Conservation (phyloP, 2,888 invertebrate genomes). For the Leptopilina drosophilae region DNA sequence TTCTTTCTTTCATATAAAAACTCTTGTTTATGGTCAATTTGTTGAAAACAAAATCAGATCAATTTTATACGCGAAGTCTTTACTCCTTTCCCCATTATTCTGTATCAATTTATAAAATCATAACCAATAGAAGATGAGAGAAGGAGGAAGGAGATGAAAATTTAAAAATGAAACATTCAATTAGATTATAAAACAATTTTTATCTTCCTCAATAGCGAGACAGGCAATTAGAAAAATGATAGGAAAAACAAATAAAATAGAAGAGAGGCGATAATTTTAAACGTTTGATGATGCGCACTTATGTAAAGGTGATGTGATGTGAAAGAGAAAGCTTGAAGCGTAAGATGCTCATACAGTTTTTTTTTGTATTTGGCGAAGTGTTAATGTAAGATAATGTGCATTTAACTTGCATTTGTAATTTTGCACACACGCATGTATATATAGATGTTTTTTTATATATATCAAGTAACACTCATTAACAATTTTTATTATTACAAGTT, state of each 20-base stretch:
- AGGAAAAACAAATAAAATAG: neutral
- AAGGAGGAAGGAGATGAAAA: too few species aligned
- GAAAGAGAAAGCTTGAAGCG: conserved; percentile 33
- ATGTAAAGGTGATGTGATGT: conserved; percentile 30
- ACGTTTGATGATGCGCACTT: conserved; percentile 4
- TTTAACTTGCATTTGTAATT: conserved; percentile 5
- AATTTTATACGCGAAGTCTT: neutral
- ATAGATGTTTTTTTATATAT: neutral
- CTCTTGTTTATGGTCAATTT: neutral
- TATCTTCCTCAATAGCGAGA: neutral
- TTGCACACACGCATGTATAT: neutral
- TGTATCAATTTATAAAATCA: too few species aligned
- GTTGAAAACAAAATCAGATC: neutral
- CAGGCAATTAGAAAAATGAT: neutral
- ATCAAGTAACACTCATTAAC: conserved; percentile 32
- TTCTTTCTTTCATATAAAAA: neutral
- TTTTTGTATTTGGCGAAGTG: neutral
- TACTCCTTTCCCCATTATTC: too few species aligned
- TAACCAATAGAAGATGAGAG: too few species aligned
- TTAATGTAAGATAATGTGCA: conserved; percentile 28
- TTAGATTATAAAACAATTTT: neutral
- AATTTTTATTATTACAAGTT: conserved; percentile 32
- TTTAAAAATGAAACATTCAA: neutral
- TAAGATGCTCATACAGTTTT: neutral
- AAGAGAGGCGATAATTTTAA: conserved; percentile 9